These are phyloP conservation scores for Dasypogon diadema DNA, from an alignment of 2,888 invertebrate species.

Conservation along the genomic window DNA sequence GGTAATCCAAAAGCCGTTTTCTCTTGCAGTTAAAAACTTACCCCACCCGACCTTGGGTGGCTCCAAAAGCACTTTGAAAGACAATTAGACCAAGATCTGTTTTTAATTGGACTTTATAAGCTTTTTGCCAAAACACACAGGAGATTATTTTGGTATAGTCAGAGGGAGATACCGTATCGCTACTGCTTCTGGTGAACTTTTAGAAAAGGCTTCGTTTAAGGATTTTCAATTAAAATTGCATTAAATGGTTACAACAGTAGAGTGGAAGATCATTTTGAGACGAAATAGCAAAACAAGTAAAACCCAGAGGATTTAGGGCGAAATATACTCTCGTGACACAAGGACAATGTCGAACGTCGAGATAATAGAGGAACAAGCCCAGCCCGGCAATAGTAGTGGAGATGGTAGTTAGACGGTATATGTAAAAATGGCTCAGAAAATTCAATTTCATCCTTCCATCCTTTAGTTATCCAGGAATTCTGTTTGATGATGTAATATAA, in stretches of 20 bases:
- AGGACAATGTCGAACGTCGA: constrained; percentile 20
- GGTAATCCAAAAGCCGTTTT: constrained; percentile 35
- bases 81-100: constrained; percentile 55
- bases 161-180: background rate
- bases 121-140: constrained; percentile 52
- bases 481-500: constrained; percentile 10
- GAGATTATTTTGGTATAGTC: constrained; percentile 31
- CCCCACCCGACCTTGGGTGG: constrained; percentile 20
- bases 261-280: constrained; percentile 29
- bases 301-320: constrained; percentile 10
- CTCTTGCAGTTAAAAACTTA: constrained; percentile 25
- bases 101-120: constrained; percentile 56
- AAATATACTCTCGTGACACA: constrained; percentile 26
- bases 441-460: background rate
- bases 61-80: constrained; percentile 50
- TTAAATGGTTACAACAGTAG: constrained; percentile 50
- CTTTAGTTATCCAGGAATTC: background rate
- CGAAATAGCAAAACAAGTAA: constrained; percentile 40
- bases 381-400: background rate
- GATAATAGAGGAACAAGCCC: background rate
- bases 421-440: constrained; percentile 18
- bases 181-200: constrained; percentile 38
- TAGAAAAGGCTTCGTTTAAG: constrained; percentile 51
- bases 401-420: constrained; percentile 1
- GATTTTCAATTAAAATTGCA: constrained; percentile 56